These are phyloP conservation scores for Daktulosphaira vitifoliae DNA, from an alignment of 1,140 invertebrate genomes.

Conservation along the genomic window DNA sequence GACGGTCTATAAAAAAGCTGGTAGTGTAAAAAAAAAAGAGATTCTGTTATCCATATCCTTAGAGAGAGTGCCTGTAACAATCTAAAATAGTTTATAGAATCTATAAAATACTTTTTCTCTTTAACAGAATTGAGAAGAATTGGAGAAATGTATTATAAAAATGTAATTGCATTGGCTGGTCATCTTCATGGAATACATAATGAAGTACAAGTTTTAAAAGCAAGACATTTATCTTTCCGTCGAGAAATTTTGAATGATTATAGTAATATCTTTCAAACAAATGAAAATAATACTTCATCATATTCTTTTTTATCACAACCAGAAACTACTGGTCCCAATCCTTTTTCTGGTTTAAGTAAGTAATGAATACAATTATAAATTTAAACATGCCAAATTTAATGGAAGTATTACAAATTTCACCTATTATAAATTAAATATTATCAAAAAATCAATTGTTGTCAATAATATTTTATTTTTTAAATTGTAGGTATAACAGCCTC, in stretches of 20 bases:
- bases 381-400: too few relatives aligned
- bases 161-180: constrained; percentile 73
- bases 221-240: constrained; percentile 69
- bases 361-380: too few relatives aligned
- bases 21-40: too few relatives aligned
- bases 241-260: constrained; percentile 68
- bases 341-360: constrained; percentile 26
- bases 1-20: too few relatives aligned
- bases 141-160: constrained; percentile 57
- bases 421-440: too few relatives aligned
- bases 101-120: constrained; percentile 3
- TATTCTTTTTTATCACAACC: constrained; percentile 8
- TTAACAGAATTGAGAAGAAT: constrained; percentile 54
- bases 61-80: too few relatives aligned
- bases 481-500: constrained; percentile 23
- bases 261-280: constrained; percentile 64
- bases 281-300: constrained; percentile 32
- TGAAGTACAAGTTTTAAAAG: constrained; percentile 63
- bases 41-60: too few relatives aligned
- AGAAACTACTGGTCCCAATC: constrained; percentile 24
- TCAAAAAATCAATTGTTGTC: too few relatives aligned
- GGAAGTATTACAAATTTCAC: too few relatives aligned
- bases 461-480: background rate
- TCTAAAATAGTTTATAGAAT: too few relatives aligned
- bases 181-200: constrained; percentile 68